phyloP scores from a whole-genome alignment of 1,140 invertebrate species.

The Diabrotica undecimpunctata region DNA sequence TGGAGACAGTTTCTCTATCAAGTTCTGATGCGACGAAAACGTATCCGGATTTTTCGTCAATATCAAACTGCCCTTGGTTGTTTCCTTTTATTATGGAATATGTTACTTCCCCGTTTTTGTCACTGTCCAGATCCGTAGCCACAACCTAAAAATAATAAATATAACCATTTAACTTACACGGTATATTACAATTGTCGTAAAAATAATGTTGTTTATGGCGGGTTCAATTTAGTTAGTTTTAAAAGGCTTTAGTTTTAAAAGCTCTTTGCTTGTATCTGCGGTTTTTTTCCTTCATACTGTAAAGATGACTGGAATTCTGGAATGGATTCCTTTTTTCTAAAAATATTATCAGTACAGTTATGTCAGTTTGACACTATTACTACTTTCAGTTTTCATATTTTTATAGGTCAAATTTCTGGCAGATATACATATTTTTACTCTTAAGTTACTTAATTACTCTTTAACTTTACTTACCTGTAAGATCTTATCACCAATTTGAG shows the following conservation, averaged over 20 bases:
- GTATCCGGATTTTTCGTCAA: conserved; percentile 75
- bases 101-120: conserved; percentile 70
- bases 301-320: too few species aligned
- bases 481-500: conserved; percentile 65
- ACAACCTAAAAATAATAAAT: conserved; percentile 49
- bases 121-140: conserved; percentile 79
- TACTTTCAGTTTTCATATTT: too few species aligned
- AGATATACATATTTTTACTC: too few species aligned
- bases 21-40: conserved; percentile 70
- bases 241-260: too few species aligned
- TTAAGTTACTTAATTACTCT: too few species aligned
- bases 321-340: too few species aligned
- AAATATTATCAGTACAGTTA: too few species aligned
- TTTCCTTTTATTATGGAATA: conserved; percentile 81
- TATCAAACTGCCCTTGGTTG: conserved; percentile 69
- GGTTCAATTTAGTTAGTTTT: background rate
- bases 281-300: too few species aligned
- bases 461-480: conserved; percentile 55
- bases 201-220: background rate
- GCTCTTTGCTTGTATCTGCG: too few species aligned
- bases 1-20: conserved; percentile 77
- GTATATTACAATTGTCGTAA: background rate
- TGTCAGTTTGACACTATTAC: too few species aligned
- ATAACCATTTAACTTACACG: too few species aligned
- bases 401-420: too few species aligned